A percentile compares a stretch with the other conserved stretches of the same genome.
Conservation (phyloP, 1,140 invertebrate species). For the Solen grandis region DNA sequence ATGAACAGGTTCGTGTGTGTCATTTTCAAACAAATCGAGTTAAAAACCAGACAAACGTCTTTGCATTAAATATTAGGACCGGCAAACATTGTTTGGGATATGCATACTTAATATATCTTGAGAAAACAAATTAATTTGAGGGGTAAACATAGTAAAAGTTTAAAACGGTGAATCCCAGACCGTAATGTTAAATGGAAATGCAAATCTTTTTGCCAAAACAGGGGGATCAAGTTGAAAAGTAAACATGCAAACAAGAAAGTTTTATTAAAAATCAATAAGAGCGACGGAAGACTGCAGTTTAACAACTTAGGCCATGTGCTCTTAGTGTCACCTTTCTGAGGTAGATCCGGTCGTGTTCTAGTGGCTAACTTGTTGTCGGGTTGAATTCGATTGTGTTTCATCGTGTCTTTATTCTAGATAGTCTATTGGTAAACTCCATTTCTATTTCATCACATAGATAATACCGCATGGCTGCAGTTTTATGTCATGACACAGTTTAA, state of each 20-base stretch:
- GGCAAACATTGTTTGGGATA: conserved; percentile 50
- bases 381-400: too few species aligned
- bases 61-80: conserved; percentile 51
- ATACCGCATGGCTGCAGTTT: too few species aligned
- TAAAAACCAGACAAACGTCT: conserved; percentile 43
- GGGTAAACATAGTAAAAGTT: conserved; percentile 56
- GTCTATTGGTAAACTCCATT: too few species aligned
- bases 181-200: conserved; percentile 53
- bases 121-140: conserved; percentile 56
- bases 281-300: too few species aligned
- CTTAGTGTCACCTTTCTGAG: too few species aligned
- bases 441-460: too few species aligned
- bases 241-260: conserved; percentile 52
- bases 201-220: conserved; percentile 50
- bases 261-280: conserved; percentile 48
- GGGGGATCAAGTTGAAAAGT: conserved; percentile 41
- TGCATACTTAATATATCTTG: conserved; percentile 40
- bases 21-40: conserved; percentile 47
- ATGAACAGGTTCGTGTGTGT: conserved; percentile 36
- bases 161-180: conserved; percentile 44
- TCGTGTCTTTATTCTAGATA: too few species aligned
- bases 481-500: too few species aligned
- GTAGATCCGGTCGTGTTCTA: too few species aligned
- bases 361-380: too few species aligned
- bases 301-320: too few species aligned